phyloP scores from a whole-genome alignment of 1,140 invertebrate genomes.

The Drosophila biarmipes region DNA sequence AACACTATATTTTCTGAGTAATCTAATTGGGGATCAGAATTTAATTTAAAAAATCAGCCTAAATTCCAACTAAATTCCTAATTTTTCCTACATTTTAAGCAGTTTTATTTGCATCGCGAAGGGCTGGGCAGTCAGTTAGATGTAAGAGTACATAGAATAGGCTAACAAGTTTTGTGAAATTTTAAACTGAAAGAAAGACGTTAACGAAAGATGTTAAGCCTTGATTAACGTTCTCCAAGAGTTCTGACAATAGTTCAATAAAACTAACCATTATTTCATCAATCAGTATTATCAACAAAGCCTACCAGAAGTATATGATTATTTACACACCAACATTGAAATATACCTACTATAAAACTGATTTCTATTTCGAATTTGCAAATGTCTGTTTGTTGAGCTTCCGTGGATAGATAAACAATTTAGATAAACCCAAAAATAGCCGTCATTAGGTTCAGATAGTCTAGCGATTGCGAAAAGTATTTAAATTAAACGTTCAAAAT shows the following conservation, averaged over 20 bases:
- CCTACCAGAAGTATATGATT: constrained; percentile 5
- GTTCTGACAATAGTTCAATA: constrained; percentile 5
- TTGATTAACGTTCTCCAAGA: background rate
- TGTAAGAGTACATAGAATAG: background rate
- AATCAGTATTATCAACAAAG: constrained; percentile 19
- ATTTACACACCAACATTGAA: background rate
- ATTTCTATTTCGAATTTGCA: background rate
- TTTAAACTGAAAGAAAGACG: constrained; percentile 2
- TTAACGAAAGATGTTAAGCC: background rate
- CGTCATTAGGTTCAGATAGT: constrained; percentile 24
- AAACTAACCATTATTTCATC: constrained; percentile 9
- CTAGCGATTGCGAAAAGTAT: constrained; percentile 2
- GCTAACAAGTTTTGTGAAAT: constrained; percentile 4
- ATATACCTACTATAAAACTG: background rate
- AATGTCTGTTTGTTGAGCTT: constrained; percentile 38
- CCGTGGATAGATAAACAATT: constrained; percentile 35
- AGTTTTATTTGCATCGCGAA: background rate
- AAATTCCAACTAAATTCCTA: too few species aligned
- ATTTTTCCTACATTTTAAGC: background rate
- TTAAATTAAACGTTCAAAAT: background rate
- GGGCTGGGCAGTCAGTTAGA: background rate
- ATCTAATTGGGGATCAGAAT: too few species aligned
- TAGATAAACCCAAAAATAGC: constrained; percentile 21
- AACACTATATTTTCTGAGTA: too few species aligned
- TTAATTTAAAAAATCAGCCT: too few species aligned